Evolutionary conservation across 2,888 invertebrate genomes (phyloP), one percentile per base, ranked within the genome.

Genomic region (Serripes groenlandicus): DNA sequence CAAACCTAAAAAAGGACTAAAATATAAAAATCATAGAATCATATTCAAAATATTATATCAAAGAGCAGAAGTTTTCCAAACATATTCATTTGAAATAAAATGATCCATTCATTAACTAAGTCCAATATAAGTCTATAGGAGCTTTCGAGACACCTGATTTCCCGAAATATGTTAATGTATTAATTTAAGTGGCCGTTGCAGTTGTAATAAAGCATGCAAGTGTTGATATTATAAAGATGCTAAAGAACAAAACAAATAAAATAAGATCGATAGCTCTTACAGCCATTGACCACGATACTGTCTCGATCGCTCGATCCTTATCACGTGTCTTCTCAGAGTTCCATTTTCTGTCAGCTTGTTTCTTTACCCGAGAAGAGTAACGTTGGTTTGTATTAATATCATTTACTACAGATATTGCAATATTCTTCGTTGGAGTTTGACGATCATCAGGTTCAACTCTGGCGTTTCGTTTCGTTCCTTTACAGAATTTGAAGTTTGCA

Each of bases 151-250:
- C n/a, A n/a, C n/a, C n/a, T n/a, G n/a, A n/a, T n/a, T n/a, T n/a
- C n/a, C n/a, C n/a, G n/a, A 42, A 42, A 42, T 42, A 42, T 7
- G 9, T 49, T 49, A 21, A 3, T 49, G 2, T 3, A 21, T 15
- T 5, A 1, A 23, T 69, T 23, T 42, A 69, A 26, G n/a, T 37
- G 23, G 58, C 21, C 3, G 26, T 23, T 26, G 42, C 62, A 1
- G 32, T 35, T 32, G 54, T 23, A 26, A 28, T 42, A 23, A 78
- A 78, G 23, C 72, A 58, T 0, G 60, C 35, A 32, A 52, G 54
- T n/a, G 78, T 78, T 26, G 78, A 72, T 0, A 68, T 11, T 4
- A 37, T 42, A 18, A 78, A 35, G 5, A 72, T 37, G 21, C n/a
- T 23, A 21, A 64, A 34, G 28, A 68, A 68, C 3, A 78, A 18